phyloP scores from a whole-genome alignment of 2,888 invertebrate genomes.

The Ceratothoa steindachneri region DNA sequence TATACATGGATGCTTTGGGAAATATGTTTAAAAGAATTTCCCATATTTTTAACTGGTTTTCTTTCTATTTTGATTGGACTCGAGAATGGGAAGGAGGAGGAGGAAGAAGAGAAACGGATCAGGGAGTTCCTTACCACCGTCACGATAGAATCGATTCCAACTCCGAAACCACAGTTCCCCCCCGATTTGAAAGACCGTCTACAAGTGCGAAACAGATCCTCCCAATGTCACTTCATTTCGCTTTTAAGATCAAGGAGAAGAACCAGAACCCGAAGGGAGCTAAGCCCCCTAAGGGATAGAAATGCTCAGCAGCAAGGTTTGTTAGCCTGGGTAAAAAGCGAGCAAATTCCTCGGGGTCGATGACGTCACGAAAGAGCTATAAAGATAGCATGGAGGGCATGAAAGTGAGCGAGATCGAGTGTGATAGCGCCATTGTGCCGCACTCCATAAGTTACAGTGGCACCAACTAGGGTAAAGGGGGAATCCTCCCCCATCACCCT shows the following conservation, averaged over 20 bases:
- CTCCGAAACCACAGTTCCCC: neutral
- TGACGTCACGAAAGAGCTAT: neutral
- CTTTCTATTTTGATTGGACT: neutral
- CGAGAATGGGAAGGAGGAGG: no score
- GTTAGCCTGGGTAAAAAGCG: neutral
- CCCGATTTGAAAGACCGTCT: neutral
- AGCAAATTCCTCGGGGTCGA: neutral
- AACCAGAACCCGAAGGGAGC: neutral
- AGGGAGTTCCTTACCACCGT: neutral
- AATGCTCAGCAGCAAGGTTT: neutral
- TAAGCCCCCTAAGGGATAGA: neutral
- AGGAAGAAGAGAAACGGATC: neutral
- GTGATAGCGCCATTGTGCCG: neutral
- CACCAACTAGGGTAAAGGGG: neutral
- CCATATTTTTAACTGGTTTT: no score
- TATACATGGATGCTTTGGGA: no score
- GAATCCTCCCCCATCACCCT: neutral
- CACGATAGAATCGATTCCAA: neutral
- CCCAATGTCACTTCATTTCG: neutral
- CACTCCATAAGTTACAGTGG: neutral
- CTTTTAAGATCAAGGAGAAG: neutral
- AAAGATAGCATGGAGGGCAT: neutral
- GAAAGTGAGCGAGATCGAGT: neutral
- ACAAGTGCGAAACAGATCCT: neutral
- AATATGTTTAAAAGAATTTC: no score